Conservation (phyloP, 2,888 invertebrate genomes). For the Busseola fusca region DNA sequence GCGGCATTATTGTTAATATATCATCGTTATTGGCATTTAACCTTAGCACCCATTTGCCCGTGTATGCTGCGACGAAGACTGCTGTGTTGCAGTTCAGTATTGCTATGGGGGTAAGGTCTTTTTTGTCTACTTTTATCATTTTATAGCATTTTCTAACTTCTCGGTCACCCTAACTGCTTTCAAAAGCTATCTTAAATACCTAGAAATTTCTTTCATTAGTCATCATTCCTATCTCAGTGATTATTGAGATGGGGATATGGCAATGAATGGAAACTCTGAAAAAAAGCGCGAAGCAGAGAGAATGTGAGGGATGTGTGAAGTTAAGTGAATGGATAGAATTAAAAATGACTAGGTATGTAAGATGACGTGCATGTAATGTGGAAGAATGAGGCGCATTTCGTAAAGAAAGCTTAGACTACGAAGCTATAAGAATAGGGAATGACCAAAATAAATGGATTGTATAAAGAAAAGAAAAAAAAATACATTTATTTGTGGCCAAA, state of each 20-base stretch:
- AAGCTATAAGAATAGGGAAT: not conserved
- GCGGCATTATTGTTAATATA: constrained; percentile 80
- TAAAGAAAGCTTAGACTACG: not conserved
- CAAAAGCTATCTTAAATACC: too few relatives aligned
- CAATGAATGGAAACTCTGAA: too few relatives aligned
- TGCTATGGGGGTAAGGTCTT: constrained; percentile 76
- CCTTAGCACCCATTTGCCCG: constrained; percentile 73
- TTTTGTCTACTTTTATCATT: not conserved
- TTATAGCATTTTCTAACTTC: not conserved
- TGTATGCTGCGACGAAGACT: constrained; percentile 81
- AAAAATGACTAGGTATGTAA: not conserved
- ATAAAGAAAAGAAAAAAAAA: too few relatives aligned
- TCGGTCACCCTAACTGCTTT: too few relatives aligned
- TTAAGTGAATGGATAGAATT: not conserved
- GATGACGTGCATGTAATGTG: not conserved
- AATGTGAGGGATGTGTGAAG: not conserved
- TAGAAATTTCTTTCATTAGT: not conserved
- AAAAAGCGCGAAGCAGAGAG: not conserved
- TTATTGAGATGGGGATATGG: too few relatives aligned
- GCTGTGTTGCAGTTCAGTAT: constrained; percentile 83
- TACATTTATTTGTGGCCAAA: too few relatives aligned
- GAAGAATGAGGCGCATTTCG: not conserved
- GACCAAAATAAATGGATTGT: not conserved
- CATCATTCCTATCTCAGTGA: not conserved
- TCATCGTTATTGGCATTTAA: constrained; percentile 79